Conservation (phyloP, 2,797 vertebrate genomes). For the Sebastes paucispinis region DNA sequence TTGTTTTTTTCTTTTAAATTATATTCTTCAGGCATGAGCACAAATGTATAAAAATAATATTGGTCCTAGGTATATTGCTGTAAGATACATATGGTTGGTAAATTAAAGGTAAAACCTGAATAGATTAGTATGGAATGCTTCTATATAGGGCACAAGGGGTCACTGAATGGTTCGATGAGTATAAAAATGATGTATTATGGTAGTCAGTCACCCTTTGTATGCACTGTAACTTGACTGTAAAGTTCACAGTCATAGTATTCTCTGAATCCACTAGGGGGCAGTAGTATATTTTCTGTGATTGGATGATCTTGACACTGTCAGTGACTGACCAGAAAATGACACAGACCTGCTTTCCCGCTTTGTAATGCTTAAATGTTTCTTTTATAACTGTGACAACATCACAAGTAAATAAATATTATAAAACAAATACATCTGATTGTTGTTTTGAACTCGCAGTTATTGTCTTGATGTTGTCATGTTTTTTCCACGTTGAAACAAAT, state of each 20-base stretch:
- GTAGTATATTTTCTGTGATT: slow-evolving; percentile 46
- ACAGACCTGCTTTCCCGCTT: background rate
- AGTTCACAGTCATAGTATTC: background rate
- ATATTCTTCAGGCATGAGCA: background rate
- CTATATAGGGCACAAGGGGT: background rate
- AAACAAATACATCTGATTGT: background rate
- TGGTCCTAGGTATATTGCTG: background rate
- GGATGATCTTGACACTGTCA: slow-evolving; percentile 3
- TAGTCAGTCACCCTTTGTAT: background rate
- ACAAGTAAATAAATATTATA: slow-evolving; percentile 31
- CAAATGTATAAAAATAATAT: background rate
- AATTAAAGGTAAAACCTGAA: background rate
- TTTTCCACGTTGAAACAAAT: background rate
- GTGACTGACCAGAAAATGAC: slow-evolving; percentile 18
- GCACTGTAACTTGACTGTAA: background rate
- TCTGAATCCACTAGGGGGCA: slow-evolving; percentile 64
- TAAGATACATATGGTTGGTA: background rate
- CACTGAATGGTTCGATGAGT: background rate
- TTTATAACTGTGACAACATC: slow-evolving; percentile 21
- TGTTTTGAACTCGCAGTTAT: slow-evolving; percentile 1
- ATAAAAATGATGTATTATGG: background rate
- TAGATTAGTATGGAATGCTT: background rate
- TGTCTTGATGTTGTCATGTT: slow-evolving; percentile 13
- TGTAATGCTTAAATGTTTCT: slow-evolving; percentile 6
- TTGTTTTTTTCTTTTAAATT: background rate